Conservation (phyloP, 2,797 vertebrate species). For the Lagorchestes hirsutus region DNA sequence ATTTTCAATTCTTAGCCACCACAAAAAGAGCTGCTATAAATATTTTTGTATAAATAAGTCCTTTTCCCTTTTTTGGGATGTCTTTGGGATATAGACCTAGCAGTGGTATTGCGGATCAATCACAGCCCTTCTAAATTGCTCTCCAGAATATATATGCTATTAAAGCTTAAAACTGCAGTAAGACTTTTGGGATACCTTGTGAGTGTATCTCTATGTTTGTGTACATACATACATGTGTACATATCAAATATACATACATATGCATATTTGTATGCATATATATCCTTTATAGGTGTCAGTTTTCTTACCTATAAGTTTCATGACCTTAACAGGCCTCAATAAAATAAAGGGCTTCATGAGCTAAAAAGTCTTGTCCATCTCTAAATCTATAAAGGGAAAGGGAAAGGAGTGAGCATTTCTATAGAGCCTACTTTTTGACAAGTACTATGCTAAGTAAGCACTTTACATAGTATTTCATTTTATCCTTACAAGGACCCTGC, state of each 20-base stretch:
- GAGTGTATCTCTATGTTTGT: not conserved
- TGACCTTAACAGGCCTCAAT: not conserved
- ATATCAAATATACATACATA: not conserved
- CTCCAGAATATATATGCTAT: not conserved
- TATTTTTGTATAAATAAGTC: not conserved
- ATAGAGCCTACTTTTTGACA: not conserved
- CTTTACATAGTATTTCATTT: not conserved
- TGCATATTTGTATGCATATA: not conserved
- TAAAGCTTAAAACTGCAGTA: not conserved
- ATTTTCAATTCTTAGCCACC: not conserved
- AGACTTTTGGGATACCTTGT: not conserved
- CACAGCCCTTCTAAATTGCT: not conserved
- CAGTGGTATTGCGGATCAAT: not conserved
- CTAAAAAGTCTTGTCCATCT: not conserved
- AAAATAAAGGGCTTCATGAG: not conserved
- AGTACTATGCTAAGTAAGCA: not conserved
- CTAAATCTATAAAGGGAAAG: not conserved
- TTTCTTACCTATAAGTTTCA: not conserved
- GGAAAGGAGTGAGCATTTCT: not conserved
- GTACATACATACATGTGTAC: not conserved
- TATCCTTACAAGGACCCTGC: not conserved
- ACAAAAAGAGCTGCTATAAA: not conserved
- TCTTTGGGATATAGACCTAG: not conserved
- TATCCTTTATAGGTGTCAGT: not conserved
- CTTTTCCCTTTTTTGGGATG: not conserved